A percentile compares a stretch with the other conserved stretches of the same genome.
phyloP scores from a whole-genome alignment of 2,888 invertebrate species.

The Andrena bicolor region DNA sequence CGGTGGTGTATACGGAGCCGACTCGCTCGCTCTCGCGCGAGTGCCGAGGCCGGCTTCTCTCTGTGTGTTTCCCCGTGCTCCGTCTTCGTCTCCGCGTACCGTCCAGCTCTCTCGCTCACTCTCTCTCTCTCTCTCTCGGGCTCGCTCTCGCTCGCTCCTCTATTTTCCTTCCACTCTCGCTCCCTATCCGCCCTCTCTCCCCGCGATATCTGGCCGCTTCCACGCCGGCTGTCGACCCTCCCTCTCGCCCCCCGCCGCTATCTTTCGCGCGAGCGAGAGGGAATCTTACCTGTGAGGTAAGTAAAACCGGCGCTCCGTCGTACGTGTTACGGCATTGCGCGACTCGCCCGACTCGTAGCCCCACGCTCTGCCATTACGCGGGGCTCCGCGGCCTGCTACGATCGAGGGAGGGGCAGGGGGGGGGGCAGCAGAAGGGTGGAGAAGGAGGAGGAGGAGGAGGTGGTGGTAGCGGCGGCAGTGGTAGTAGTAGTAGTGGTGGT shows the following conservation, averaged over 20 bases:
- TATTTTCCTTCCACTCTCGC: slow-evolving; percentile 34
- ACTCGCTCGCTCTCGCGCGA: slow-evolving; percentile 73
- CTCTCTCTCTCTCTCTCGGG: slow-evolving; percentile 18
- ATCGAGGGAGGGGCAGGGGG: slow-evolving; percentile 14
- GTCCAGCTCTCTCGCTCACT: slow-evolving; percentile 32
- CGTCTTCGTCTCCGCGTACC: slow-evolving; percentile 58
- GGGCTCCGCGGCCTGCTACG: slow-evolving; percentile 44
- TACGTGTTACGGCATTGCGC: slow-evolving; percentile 84
- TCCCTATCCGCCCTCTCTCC: slow-evolving; percentile 38
- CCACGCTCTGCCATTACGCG: slow-evolving; percentile 57
- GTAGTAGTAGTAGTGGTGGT: slow-evolving; percentile 42
- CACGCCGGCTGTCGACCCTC: not conserved
- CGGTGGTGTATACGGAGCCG: slow-evolving; percentile 70
- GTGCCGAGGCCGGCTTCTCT: slow-evolving; percentile 67
- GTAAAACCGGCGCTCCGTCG: slow-evolving; percentile 80
- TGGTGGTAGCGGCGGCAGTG: slow-evolving; percentile 27
- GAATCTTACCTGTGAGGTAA: slow-evolving; percentile 84
- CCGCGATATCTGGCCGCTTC: slow-evolving; percentile 2
- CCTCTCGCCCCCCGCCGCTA: slow-evolving; percentile 52
- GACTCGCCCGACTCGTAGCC: slow-evolving; percentile 75
- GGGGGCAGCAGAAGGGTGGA: slow-evolving; percentile 23
- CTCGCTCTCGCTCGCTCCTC: slow-evolving; percentile 56
- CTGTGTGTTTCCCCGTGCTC: slow-evolving; percentile 65
- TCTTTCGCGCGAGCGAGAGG: slow-evolving; percentile 54
- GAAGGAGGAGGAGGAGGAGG: slow-evolving; percentile 3